Percentiles rank a stretch among this genome's conserved stretches.
These are phyloP conservation scores for Gari tellinella DNA, from an alignment of 2,888 invertebrate genomes.

Conservation along the genomic window DNA sequence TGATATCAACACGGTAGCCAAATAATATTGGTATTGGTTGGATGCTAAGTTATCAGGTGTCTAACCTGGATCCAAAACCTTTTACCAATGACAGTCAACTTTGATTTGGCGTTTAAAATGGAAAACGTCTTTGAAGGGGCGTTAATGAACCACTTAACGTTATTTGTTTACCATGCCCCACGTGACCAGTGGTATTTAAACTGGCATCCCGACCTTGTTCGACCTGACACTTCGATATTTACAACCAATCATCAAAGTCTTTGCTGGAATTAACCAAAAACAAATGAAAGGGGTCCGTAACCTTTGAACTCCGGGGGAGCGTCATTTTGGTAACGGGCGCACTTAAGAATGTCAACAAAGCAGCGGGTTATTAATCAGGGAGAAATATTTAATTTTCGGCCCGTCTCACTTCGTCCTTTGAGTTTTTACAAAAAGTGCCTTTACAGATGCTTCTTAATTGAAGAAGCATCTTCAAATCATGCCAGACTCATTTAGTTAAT, in stretches of 20 bases:
- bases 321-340: slow-evolving; percentile 33
- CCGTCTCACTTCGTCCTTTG: slow-evolving; percentile 25
- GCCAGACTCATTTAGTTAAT: slow-evolving; percentile 6
- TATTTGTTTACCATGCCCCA: slow-evolving; percentile 16
- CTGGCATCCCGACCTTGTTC: slow-evolving; percentile 9
- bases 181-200: slow-evolving; percentile 21
- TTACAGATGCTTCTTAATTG: slow-evolving; percentile 44
- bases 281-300: slow-evolving; percentile 42
- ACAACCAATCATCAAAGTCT: slow-evolving; percentile 43
- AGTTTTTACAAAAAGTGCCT: slow-evolving; percentile 6
- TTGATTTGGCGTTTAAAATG: too few species aligned
- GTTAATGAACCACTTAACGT: slow-evolving; percentile 24
- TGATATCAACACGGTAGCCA: too few species aligned
- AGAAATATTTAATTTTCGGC: slow-evolving; percentile 40
- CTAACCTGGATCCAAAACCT: too few species aligned
- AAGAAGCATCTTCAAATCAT: slow-evolving; percentile 39
- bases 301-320: slow-evolving; percentile 51
- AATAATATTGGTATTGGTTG: too few species aligned
- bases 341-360: slow-evolving; percentile 52
- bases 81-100: too few species aligned
- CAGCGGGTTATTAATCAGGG: slow-evolving; percentile 45
- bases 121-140: slow-evolving; percentile 14
- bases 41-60: too few species aligned
- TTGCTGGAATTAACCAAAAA: slow-evolving; percentile 22
- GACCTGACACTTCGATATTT: slow-evolving; percentile 34